Conservation (phyloP, 2,888 invertebrate species). For the Tetragnatha montana region DNA sequence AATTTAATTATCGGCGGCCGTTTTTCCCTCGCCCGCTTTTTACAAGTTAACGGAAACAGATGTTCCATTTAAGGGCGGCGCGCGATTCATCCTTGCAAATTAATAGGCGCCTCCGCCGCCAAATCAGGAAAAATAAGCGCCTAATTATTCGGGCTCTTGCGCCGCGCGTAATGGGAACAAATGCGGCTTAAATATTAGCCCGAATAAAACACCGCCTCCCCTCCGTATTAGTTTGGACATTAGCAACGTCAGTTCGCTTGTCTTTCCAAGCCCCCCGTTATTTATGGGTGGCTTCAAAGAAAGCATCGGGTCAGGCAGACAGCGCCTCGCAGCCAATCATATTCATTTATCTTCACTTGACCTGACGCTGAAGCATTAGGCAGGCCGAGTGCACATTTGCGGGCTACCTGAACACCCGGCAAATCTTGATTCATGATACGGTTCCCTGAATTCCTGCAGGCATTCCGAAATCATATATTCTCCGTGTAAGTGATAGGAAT, state of each 20-base stretch:
- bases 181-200: constrained; percentile 66
- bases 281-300: constrained; percentile 70
- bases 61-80: constrained; percentile 66
- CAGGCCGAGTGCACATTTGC: constrained; percentile 58
- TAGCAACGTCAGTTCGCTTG: constrained; percentile 53
- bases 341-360: constrained; percentile 71
- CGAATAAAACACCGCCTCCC: constrained; percentile 66
- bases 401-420: constrained; percentile 28
- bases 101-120: constrained; percentile 48
- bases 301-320: constrained; percentile 64
- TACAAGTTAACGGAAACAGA: constrained; percentile 69
- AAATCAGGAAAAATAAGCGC: constrained; percentile 70
- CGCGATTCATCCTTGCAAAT: constrained; percentile 50
- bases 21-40: constrained; percentile 38
- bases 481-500: constrained; percentile 70
- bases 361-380: constrained; percentile 69
- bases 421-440: constrained; percentile 69
- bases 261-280: constrained; percentile 51
- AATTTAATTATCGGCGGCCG: constrained; percentile 58
- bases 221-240: constrained; percentile 61
- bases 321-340: constrained; percentile 68
- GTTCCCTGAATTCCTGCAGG: constrained; percentile 64
- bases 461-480: constrained; percentile 69
- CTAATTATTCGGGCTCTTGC: constrained; percentile 63
- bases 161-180: constrained; percentile 63